Base-by-base conservation (phyloP, 2,113 vertebrate species). In the Oryzias woworae region DNA sequence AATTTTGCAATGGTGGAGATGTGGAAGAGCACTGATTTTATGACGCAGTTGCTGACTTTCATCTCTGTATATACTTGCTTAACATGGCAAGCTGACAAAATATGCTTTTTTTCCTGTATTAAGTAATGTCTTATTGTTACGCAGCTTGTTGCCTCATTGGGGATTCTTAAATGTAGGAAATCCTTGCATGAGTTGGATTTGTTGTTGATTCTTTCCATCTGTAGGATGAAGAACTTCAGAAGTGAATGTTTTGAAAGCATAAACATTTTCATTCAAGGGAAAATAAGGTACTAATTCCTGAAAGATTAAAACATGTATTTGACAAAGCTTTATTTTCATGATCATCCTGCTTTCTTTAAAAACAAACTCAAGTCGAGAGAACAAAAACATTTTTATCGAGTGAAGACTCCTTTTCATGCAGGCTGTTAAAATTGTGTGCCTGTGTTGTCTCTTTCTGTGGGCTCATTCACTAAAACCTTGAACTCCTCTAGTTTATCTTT, bases 11-110 rank as follows among this genome's bases (percentile, higher is more conserved):
- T 31, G 66, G 51, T 53, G 16, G 28, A 42, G 63, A 72, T 54
- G 52, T 55, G 53, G 60, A 75, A 71, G 49, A 15, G 53, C 4
- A 0, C 22, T 20, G 24, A 58, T 73, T 71, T 60, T 44, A 58
- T 88, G 78, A 83, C 64, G 70, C 79, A 86, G 50, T 75, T 70
- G 62, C 70, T 71, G 70, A 74, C 70, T 77, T 62, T 60, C 63
- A 28, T 44, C 48, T 47, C 43, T 15, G 66, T 57, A 63, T 16
- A n/a, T 43, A 51, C 66, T 86, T 84, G 76, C 74, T 64, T 53
- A 82, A 75, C 58, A 48, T 22, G n/a, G 43, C 71, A 31, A 43
- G 71, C 52, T 69, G 78, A 85, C 60, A 69, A 80, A 74, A 80
- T 80, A 62, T 70, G 62, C 50, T 66, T 4, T 60, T 46, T 47